Evolutionary conservation across 1,140 invertebrate species (phyloP), one percentile per base, ranked within the genome.

Genomic region (Dolichoris vasculosae): DNA sequence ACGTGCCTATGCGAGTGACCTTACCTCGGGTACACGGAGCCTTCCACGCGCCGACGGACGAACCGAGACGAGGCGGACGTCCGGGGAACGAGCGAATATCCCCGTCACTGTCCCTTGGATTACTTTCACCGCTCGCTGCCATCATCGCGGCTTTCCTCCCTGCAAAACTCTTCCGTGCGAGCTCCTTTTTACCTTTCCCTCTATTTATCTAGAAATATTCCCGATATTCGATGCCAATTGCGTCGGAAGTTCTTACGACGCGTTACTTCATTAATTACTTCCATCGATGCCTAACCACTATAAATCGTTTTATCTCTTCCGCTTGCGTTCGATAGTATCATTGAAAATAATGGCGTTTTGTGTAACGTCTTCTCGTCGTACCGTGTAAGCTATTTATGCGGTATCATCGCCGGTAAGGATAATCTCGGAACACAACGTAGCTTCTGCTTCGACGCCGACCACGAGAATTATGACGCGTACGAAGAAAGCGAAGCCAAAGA

Each of bases 1-100:
- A 46, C 59, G 59, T 67, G 63, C 26, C n/a, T 67, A 80, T 81
- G 46, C 69, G 35, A 73, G 81, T 55, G 69, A 59, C 81, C 81
- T 55, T 73, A 73, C 46, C 51, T 43, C 23, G 40, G 4, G 17
- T 13, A 59, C 23, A 59, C 3, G 77, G 77, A n/a, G 77, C 8
- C 35, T 78, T 59, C 76, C 76, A 48, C 8, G 46, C 75, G 48
- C 2, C 20, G 7, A 9, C 63, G 63, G 30, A 38, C 64, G 30
- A 35, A 30, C 23, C 7, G 63, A 32, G 30, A 69, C 30, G 46
- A 77, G 9, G 8, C 75, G 75, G 75, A 55, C n/a, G 40, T 55
- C 75, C 43, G 43, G 75, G 1, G 35, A 23, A 30, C 13, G 51
- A 32, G 11, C 7, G 17, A 15, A 43, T 73, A 15, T 38, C 17